These are phyloP conservation scores for Tangara arthus DNA, from an alignment of 2,797 vertebrate genomes.

Conservation along the genomic window DNA sequence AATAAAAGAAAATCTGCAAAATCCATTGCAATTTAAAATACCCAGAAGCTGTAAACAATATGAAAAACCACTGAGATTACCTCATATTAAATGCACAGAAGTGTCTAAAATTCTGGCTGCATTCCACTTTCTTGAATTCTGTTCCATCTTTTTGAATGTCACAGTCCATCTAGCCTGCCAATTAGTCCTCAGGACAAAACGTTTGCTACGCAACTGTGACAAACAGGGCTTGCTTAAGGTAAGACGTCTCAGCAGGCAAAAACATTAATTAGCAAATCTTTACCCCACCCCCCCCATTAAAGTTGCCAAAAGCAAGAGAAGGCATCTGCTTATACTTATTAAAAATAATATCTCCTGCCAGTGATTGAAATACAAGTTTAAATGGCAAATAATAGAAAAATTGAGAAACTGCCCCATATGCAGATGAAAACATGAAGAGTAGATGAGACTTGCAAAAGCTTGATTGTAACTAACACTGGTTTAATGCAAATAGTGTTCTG, in stretches of 20 bases:
- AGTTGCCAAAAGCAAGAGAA: conserved; percentile 23
- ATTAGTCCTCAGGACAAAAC: conserved; percentile 24
- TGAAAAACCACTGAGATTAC: not conserved
- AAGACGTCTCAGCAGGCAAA: not conserved
- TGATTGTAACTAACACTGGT: not conserved
- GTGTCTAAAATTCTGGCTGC: not conserved
- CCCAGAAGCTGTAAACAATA: not conserved
- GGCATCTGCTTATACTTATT: conserved; percentile 14
- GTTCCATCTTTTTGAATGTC: not conserved
- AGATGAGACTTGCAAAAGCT: not conserved
- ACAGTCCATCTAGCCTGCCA: conserved; percentile 19
- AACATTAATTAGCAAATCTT: conserved; percentile 26
- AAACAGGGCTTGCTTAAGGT: conserved; percentile 4
- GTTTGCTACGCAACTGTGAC: not conserved
- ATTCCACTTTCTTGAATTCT: not conserved
- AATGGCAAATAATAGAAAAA: not conserved
- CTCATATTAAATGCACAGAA: not conserved
- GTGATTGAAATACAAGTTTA: not conserved
- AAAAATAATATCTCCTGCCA: not conserved
- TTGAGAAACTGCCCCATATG: not conserved
- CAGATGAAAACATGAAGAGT: not conserved
- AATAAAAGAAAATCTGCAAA: not conserved
- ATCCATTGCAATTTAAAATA: not conserved
- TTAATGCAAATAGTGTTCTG: not conserved
- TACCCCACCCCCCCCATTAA: not conserved